Evolutionary conservation across 1,140 invertebrate species (phyloP).

Genomic region (Acyrthosiphon pisum): DNA sequence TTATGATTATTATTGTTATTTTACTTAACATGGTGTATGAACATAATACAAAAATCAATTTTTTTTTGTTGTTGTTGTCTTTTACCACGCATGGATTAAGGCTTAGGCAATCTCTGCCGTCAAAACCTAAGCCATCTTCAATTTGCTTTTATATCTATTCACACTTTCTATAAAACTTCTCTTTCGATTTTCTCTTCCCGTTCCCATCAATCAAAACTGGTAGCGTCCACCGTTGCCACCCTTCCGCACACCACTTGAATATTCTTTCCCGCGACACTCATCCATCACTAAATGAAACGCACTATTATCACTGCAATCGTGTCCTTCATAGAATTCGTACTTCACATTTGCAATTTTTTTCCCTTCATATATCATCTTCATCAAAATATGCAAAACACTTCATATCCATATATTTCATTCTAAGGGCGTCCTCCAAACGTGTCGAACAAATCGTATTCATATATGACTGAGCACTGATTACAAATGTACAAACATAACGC

Average conservation of each 20-base stretch:
- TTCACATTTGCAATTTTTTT: constrained; percentile 25
- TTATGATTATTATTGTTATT: background rate
- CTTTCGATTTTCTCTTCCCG: background rate
- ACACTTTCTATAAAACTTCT: constrained; percentile 30
- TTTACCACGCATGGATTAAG: background rate
- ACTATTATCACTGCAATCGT: constrained; percentile 38
- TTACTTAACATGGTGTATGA: background rate
- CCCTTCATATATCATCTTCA: background rate
- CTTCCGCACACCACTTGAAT: background rate
- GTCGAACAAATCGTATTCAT: background rate
- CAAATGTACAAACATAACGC: background rate
- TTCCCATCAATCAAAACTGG: constrained; percentile 46
- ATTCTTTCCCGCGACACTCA: constrained; percentile 23
- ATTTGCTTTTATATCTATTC: constrained; percentile 43
- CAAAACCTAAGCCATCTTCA: constrained; percentile 15
- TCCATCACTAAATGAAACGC: constrained; percentile 47
- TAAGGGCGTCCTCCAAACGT: background rate
- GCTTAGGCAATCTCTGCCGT: background rate
- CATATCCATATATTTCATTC: background rate
- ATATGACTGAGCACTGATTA: background rate
- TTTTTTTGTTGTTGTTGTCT: background rate
- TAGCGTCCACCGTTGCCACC: background rate
- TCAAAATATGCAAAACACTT: constrained; percentile 26
- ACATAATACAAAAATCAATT: background rate
- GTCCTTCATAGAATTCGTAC: background rate